Percentiles rank a stretch among this genome's conserved stretches.
Conservation (phyloP, 2,113 vertebrate genomes). For the Plecotus auritus region DNA sequence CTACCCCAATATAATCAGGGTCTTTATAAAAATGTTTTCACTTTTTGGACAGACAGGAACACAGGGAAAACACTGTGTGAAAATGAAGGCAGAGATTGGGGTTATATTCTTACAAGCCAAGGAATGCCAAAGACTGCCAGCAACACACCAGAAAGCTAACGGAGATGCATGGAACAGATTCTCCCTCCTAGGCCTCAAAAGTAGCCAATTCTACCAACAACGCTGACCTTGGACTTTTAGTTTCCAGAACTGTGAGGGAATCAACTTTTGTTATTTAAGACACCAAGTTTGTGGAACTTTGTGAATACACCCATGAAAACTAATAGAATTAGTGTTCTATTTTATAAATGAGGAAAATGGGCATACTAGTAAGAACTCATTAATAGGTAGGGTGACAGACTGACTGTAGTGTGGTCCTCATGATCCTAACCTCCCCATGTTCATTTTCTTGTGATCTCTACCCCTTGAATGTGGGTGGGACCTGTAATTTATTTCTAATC, state of each 20-base stretch:
- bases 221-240: background rate
- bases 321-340: background rate
- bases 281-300: background rate
- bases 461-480: background rate
- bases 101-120: background rate
- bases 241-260: background rate
- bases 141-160: background rate
- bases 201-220: background rate
- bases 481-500: background rate
- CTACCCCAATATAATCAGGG: background rate
- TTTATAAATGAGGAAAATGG: background rate
- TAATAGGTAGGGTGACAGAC: background rate
- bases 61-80: background rate
- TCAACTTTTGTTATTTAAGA: background rate
- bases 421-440: background rate
- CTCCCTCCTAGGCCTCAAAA: background rate
- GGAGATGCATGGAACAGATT: background rate
- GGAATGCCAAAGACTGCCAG: background rate
- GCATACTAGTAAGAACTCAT: background rate
- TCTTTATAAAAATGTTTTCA: background rate
- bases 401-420: too few relatives aligned
- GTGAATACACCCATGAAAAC: background rate
- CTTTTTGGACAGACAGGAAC: background rate
- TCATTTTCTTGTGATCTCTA: background rate
- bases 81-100: background rate